Evolutionary conservation across 2,113 vertebrate species (phyloP), one percentile per base, ranked within the genome.

Genomic region (Gallinago undulata): DNA sequence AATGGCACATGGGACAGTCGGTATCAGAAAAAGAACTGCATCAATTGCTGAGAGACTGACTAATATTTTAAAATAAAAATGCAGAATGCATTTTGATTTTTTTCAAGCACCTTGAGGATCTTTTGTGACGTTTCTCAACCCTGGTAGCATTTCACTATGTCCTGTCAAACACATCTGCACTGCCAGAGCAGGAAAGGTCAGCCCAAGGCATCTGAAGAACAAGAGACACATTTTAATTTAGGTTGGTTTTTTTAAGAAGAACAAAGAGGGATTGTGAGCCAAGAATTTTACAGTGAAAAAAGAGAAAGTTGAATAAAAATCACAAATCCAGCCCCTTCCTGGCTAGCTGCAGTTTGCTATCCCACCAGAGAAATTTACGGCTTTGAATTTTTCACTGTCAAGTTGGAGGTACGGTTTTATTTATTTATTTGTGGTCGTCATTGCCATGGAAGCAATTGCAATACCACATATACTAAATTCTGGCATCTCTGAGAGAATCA

Each of bases 301-400:
- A 14, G 6, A 56, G 50, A 43, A 86, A 74, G 28, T 0, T 4
- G 73, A 81, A 72, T 60, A 64, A 77, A 84, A 56, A 7, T 7
- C 19, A 18, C 3, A 16, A 76, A 64, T 68, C 6, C 53, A 48
- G 3, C 37, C 75, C 30, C 60, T 63, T 48, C 50, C 39, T 39
- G 30, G 18, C 59, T 25, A 35, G 23, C 62, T 79, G 87, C 28
- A 25, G 16, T 59, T 94, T 80, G 13, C n/a, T 19, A 41, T 25
- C 37, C 70, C 3, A 0, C 57, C 16, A 1, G 10, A 80, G 59
- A 33, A 85, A 88, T 27, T 7, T 56, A 19, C 0, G 3, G 56
- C 51, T 78, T 75, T 81, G 64, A 8, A 21, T 90, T 92, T 94
- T 80, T 70, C 21, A 2, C 35, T 72, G 50, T 51, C 28, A 3